A percentile compares a stretch with the other conserved stretches of the same genome.
Conservation (phyloP, 1,140 invertebrate genomes). For the Scaptomyza graminum region DNA sequence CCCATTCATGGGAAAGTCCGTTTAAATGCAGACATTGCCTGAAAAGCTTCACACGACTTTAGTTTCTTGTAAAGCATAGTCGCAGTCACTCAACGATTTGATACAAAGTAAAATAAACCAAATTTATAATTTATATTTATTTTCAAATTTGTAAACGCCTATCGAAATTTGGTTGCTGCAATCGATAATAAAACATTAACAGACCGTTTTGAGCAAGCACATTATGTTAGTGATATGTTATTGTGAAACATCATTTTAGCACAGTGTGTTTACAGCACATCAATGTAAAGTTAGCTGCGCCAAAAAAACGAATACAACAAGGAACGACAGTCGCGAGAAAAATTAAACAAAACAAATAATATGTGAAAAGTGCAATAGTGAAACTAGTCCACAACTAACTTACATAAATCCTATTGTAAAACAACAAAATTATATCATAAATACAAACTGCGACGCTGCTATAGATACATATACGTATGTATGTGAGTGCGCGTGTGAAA, state of each 20-base stretch:
- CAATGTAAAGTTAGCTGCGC: conserved; percentile 21
- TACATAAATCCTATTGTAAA: conserved; percentile 2
- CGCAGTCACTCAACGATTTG: conserved; percentile 96
- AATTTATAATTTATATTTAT: background rate
- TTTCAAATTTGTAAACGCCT: background rate
- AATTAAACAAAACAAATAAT: conserved; percentile 12
- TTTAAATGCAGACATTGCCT: conserved; percentile 98
- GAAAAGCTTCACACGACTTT: conserved; percentile 98
- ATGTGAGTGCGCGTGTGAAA: background rate
- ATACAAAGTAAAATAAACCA: conserved; percentile 79
- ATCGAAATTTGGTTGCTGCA: conserved; percentile 2
- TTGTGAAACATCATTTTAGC: background rate
- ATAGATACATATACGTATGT: conserved; percentile 17
- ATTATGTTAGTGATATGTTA: background rate
- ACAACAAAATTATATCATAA: background rate
- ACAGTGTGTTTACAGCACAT: background rate
- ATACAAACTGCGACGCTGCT: conserved; percentile 17
- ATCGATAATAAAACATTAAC: background rate
- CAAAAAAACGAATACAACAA: conserved; percentile 18
- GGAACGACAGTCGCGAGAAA: background rate
- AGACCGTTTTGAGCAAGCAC: conserved; percentile 7
- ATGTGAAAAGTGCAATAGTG: conserved; percentile 21
- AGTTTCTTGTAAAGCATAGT: conserved; percentile 97
- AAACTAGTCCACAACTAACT: conserved; percentile 8
- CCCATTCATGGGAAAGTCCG: conserved; percentile 98